Evolutionary conservation across 2,113 vertebrate species (phyloP).

Genomic region (Rhinopomastus cyanomelas): DNA sequence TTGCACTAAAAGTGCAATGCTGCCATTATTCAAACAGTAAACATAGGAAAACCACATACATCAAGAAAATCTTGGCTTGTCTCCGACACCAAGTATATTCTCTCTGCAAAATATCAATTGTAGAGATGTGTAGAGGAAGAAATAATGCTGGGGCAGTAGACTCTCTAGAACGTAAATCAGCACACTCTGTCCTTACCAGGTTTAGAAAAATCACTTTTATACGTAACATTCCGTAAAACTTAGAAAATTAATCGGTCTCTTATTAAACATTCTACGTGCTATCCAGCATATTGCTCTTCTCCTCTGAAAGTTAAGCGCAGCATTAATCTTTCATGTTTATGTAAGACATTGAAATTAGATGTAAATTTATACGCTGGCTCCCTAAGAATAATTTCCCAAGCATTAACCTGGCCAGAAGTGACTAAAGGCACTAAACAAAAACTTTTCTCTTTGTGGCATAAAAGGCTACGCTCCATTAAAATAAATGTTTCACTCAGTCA

Average conservation of each 20-base stretch:
- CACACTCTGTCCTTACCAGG: not conserved
- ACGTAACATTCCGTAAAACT: slow-evolving; percentile 40
- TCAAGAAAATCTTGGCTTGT: not conserved
- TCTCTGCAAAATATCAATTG: not conserved
- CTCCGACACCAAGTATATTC: not conserved
- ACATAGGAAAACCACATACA: not conserved
- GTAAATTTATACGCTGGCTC: slow-evolving; percentile 64
- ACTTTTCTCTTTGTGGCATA: not conserved
- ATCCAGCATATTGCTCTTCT: slow-evolving; percentile 18
- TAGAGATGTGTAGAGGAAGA: not conserved
- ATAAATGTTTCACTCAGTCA: slow-evolving; percentile 1
- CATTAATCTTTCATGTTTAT: slow-evolving; percentile 58
- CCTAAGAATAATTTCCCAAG: slow-evolving; percentile 62
- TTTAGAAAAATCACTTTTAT: slow-evolving; percentile 48
- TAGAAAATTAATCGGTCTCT: slow-evolving; percentile 14
- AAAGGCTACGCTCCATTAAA: slow-evolving; percentile 51
- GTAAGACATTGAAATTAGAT: slow-evolving; percentile 60
- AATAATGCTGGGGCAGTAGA: not conserved
- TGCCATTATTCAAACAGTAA: not conserved
- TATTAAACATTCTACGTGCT: not conserved
- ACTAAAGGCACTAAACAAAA: slow-evolving; percentile 44
- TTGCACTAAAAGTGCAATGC: not conserved
- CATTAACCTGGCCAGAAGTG: slow-evolving; percentile 57
- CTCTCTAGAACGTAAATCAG: slow-evolving; percentile 3
- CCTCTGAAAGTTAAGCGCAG: not conserved